phyloP scores from a whole-genome alignment of 2,888 invertebrate species.

The Prenolepis imparis region DNA sequence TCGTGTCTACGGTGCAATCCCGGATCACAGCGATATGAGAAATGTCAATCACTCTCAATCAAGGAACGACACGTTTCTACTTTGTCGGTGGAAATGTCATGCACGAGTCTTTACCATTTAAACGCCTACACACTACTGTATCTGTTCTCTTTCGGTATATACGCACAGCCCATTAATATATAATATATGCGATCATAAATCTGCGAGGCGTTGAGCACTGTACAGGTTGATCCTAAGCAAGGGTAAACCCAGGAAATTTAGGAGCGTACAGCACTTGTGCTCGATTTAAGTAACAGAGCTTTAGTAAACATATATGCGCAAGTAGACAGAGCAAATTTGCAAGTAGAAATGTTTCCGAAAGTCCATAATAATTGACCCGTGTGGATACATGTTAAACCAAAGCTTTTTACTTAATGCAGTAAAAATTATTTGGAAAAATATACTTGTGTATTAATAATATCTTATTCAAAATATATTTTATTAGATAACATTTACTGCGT shows the following conservation, averaged over 20 bases:
- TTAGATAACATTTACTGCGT: not conserved
- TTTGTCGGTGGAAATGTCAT: slow-evolving; percentile 12
- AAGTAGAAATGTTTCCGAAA: not conserved
- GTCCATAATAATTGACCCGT: not conserved
- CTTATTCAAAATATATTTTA: not conserved
- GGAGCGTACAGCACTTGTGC: not conserved
- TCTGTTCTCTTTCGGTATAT: not conserved
- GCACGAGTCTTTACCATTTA: slow-evolving; percentile 25
- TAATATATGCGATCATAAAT: slow-evolving; percentile 32
- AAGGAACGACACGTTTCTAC: slow-evolving; percentile 15
- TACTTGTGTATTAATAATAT: not conserved
- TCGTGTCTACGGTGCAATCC: not conserved
- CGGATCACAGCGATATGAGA: not conserved
- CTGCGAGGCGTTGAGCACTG: not conserved
- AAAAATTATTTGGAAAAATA: not conserved
- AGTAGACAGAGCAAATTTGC: slow-evolving; percentile 19
- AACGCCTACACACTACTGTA: slow-evolving; percentile 27
- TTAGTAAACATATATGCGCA: slow-evolving; percentile 35
- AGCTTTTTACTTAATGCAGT: not conserved
- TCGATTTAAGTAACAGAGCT: slow-evolving; percentile 17
- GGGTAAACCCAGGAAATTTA: slow-evolving; percentile 21
- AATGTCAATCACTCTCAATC: not conserved
- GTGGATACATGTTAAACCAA: not conserved
- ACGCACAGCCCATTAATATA: slow-evolving; percentile 4
- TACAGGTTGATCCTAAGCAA: slow-evolving; percentile 24